Evolutionary conservation across 2,797 vertebrate species (phyloP), one percentile per base, ranked within the genome.

Genomic region (Acridotheres tristis): DNA sequence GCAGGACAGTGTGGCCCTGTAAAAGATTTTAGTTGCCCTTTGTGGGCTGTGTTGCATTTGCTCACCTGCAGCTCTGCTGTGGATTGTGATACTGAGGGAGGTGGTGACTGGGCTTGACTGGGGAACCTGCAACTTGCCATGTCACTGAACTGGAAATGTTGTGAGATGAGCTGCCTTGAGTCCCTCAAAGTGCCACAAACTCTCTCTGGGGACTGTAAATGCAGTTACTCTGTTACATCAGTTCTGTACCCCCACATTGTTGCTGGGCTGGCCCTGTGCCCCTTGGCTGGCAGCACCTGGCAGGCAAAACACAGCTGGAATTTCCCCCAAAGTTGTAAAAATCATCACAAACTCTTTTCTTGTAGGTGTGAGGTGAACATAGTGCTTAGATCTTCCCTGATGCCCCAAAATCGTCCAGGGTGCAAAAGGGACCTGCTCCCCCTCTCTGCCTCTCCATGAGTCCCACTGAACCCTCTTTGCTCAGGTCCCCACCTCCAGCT

Each of bases 171-270:
- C 8, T 42, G 20, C 20, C 42, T 8, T 59, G 42, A 53, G n/a
- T 7, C 12, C 15, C 51, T 21, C 10, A 0, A 8, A 45, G 26
- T 20, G 48, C 50, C 50, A 11, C 1, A 1, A 8, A 2, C 66
- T 57, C 13, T 5, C 30, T 26, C 21, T 54, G 65, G 23, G 7
- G 2, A 5, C 51, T 40, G 27, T 38, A 11, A 42, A 34, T 59
- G 34, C 40, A 15, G 40, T 45, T 15, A 5, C 61, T 75, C 21
- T 74, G 42, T 18, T 17, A 6, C 23, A 2, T 36, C 0, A 1
- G 13, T 1, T 1, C 36, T 18, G 58, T 19, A 7, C 13, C 7
- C 34, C 11, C 6, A 2, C 1, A 1, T 1, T 36, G 38, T 53
- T 18, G 50, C 61, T 32, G 30, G 22, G 36, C 55, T 59, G 67